These are phyloP conservation scores for Drosophila prosaltans DNA, from an alignment of 1,140 invertebrate genomes.

Conservation along the genomic window DNA sequence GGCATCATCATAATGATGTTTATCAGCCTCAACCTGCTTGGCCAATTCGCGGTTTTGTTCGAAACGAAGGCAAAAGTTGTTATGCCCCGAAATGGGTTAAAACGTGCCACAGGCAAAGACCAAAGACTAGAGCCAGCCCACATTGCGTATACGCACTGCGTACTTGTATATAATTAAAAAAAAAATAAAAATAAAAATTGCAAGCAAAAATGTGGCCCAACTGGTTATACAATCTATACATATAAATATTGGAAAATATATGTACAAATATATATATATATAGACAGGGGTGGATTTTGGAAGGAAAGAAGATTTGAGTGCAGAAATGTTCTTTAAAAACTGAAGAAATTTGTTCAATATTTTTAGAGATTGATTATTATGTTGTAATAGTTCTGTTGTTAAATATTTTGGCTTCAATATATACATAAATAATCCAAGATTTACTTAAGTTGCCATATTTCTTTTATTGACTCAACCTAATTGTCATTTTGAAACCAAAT, in stretches of 20 bases:
- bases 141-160: slow-evolving; percentile 72
- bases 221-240: slow-evolving; percentile 39
- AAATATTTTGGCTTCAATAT: too few relatives aligned
- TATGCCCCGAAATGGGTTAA: slow-evolving; percentile 76
- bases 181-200: slow-evolving; percentile 49
- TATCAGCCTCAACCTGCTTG: slow-evolving; percentile 50
- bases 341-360: too few relatives aligned
- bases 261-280: slow-evolving; percentile 38
- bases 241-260: slow-evolving; percentile 24
- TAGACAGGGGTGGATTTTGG: not conserved
- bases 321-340: not conserved
- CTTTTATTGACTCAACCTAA: too few relatives aligned
- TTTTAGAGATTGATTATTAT: too few relatives aligned
- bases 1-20: slow-evolving; percentile 6
- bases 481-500: too few relatives aligned
- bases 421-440: too few relatives aligned
- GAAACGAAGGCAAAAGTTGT: slow-evolving; percentile 73
- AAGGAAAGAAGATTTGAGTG: not conserved
- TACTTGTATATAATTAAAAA: slow-evolving; percentile 60
- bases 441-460: too few relatives aligned
- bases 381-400: too few relatives aligned
- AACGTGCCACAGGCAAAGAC: slow-evolving; percentile 59
- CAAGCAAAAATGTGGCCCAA: slow-evolving; percentile 58
- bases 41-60: slow-evolving; percentile 51
- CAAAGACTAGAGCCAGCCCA: slow-evolving; percentile 32